These are phyloP conservation scores for Euleptes europaea DNA, from an alignment of 2,113 vertebrate species.

Conservation along the genomic window DNA sequence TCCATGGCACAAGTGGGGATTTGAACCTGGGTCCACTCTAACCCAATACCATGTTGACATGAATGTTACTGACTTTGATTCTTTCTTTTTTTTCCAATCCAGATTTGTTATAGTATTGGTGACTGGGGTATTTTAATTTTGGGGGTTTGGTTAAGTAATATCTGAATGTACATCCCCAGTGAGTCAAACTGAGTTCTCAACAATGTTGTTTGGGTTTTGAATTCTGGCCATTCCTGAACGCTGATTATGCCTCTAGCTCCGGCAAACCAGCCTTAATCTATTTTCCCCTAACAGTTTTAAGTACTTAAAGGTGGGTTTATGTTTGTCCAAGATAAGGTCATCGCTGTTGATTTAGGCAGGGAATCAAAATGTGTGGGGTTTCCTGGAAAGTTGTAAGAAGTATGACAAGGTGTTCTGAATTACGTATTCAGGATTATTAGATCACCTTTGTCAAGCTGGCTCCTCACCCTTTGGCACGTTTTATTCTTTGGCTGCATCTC, in stretches of 20 bases:
- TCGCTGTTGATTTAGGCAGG: not conserved
- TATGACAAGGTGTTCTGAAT: not conserved
- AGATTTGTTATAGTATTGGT: too few relatives aligned
- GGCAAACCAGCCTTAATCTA: not conserved
- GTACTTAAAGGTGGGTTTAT: not conserved
- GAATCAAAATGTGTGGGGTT: not conserved
- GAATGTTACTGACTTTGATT: too few relatives aligned
- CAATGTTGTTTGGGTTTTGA: not conserved
- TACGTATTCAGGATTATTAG: not conserved
- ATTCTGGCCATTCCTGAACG: not conserved
- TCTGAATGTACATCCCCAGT: not conserved
- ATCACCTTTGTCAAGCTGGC: not conserved
- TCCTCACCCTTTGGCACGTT: not conserved
- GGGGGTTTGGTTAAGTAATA: not conserved
- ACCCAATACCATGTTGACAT: too few relatives aligned
- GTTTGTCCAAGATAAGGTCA: not conserved
- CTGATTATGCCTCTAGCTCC: not conserved
- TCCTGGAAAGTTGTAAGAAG: conserved; percentile 4
- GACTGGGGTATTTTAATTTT: not conserved
- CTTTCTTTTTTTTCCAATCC: too few relatives aligned
- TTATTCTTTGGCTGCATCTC: not conserved
- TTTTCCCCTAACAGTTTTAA: not conserved
- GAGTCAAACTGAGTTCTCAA: not conserved
- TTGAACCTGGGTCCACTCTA: too few relatives aligned
- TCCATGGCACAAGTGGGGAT: too few relatives aligned